A percentile compares a stretch with the other conserved stretches of the same genome.
Evolutionary conservation across 1,140 invertebrate genomes (phyloP).

Genomic region (Heliconius congener): DNA sequence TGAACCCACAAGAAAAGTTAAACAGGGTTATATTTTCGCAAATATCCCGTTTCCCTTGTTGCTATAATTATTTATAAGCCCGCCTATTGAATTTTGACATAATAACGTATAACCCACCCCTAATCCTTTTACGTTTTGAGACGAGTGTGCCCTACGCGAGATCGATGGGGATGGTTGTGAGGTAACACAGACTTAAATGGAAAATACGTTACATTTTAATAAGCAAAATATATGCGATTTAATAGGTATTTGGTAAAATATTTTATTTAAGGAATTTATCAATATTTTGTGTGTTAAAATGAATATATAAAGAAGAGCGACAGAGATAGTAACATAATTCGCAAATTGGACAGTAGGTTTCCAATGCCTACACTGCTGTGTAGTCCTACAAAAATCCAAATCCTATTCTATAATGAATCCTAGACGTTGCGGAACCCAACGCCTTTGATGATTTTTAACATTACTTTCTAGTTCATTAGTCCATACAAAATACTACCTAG

Average conservation of each 20-base stretch:
- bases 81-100: constrained; percentile 8
- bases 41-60: constrained; percentile 4
- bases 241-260: no score
- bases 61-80: background rate
- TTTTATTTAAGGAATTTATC: no score
- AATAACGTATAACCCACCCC: constrained; percentile 3
- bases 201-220: background rate
- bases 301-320: no score
- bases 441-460: background rate
- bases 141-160: background rate
- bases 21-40: background rate
- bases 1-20: background rate
- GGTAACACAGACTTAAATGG: background rate
- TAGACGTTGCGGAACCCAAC: background rate
- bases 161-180: background rate
- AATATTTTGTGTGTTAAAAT: no score
- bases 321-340: no score
- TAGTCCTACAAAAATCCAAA: no score
- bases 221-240: background rate
- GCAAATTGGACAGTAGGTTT: no score
- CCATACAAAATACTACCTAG: background rate
- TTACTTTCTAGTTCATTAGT: background rate
- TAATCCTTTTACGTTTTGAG: constrained; percentile 12
- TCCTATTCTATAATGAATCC: no score
- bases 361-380: no score